Base-by-base conservation (phyloP, 2,113 vertebrate species). In the Anguilla rostrata region DNA sequence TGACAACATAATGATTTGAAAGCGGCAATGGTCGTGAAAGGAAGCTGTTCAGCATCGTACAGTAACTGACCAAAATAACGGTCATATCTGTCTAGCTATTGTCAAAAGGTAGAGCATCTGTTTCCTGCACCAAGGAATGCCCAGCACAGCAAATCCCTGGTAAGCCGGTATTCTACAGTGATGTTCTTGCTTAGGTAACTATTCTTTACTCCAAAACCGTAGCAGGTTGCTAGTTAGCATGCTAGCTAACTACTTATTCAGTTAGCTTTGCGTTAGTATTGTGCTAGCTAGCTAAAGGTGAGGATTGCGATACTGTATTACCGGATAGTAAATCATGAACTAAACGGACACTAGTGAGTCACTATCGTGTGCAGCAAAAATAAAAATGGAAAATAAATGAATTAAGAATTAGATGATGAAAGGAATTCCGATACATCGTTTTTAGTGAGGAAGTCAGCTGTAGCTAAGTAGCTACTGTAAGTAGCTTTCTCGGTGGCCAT, bases 101-200 rank as follows among this genome's bases (percentile, higher is more conserved):
- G 82, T 34, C 15, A 78, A 15, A 87, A 49, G 39, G 14, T 40
- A 60, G 39, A 57, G 75, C 83, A 80, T 43, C 86, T 57, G 82
- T 66, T 87, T 84, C 49, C 56, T 87, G 83, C 86, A 87, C 26
- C 78, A 84, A 80, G 86, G 22, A 83, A 84, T 87, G 86, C 78
- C 29, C 49, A 41, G 49, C 14, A 81, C 75, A 39, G 53, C 46
- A 40, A 49, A 46, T 84, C 39, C 60, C 86, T 84, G 83, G 83
- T 87, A 84, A 84, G 82, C 22, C 3, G 26, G 60, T 3, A 22
- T 39, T 41, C 15, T 84, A 46, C 66, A 39, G 60, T 39, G 41
- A 20, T 86, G 78, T 22, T 63, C 49, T 60, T 57, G 39, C 39
- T 86, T 49, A 26, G 71, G n/a, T 75, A 34, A 34, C 71, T 29